Conservation (phyloP, 2,113 vertebrate genomes). For the Gymnarchus niloticus region DNA sequence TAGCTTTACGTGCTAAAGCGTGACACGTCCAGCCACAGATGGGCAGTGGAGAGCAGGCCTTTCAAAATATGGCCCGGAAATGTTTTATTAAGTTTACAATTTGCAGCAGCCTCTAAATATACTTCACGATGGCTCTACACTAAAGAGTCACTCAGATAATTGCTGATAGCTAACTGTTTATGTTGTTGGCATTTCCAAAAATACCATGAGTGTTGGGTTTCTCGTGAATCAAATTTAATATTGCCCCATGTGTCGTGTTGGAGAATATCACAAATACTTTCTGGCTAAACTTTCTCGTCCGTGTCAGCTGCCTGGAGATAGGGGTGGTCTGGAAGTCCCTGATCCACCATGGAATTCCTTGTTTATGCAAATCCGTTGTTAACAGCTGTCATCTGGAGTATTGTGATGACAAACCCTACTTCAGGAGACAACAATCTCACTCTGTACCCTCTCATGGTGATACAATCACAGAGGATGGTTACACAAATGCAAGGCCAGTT, state of each 20-base stretch:
- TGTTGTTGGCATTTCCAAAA: conserved; percentile 42
- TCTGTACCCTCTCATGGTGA: background rate
- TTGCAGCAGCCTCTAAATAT: background rate
- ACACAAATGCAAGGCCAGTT: background rate
- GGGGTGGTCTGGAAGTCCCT: background rate
- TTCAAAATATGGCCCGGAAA: background rate
- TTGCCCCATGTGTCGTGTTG: background rate
- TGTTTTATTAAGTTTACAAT: conserved; percentile 15
- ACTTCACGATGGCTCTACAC: background rate
- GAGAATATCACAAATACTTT: conserved; percentile 5
- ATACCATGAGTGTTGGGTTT: conserved; percentile 43
- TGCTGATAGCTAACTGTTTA: conserved; percentile 37
- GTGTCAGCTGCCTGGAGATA: background rate
- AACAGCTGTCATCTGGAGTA: background rate
- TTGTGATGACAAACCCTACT: background rate
- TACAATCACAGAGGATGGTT: background rate
- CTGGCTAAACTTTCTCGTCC: background rate
- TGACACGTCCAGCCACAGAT: background rate
- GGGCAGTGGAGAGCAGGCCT: background rate
- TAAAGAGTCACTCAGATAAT: background rate
- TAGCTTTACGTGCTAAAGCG: background rate
- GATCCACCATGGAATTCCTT: conserved; percentile 1
- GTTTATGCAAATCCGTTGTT: background rate
- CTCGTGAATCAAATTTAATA: conserved; percentile 26
- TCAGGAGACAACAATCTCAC: background rate